These are phyloP conservation scores for Gymnogyps californianus DNA, from an alignment of 2,113 vertebrate genomes.

Conservation along the genomic window DNA sequence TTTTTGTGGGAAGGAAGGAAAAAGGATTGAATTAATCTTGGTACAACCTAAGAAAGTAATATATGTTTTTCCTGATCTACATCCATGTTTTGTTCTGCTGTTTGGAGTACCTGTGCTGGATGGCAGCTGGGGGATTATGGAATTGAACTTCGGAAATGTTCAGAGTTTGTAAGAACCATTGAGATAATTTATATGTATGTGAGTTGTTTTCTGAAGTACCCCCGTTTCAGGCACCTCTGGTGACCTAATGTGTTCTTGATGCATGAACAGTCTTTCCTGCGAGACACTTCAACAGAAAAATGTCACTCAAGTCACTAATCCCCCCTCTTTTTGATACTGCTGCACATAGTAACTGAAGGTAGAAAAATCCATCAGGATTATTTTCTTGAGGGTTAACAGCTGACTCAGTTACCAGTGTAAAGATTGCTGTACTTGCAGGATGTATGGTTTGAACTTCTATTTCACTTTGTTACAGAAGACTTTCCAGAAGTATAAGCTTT, in stretches of 20 bases:
- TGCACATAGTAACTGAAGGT: neutral
- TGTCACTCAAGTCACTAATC: neutral
- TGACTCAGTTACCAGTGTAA: neutral
- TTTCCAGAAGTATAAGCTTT: neutral
- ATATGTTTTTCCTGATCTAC: neutral
- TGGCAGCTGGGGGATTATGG: neutral
- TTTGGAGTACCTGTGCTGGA: accelerated
- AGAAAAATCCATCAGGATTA: neutral
- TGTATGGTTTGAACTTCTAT: neutral
- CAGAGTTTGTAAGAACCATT: neutral
- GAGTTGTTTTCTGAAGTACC: neutral
- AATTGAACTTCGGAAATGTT: neutral
- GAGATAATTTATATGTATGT: neutral
- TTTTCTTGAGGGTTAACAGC: neutral
- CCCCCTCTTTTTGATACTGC: neutral
- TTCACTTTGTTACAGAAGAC: neutral
- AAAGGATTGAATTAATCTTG: neutral
- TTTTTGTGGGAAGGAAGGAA: neutral
- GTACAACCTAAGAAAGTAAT: neutral
- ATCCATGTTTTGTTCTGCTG: neutral
- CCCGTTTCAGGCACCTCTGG: neutral
- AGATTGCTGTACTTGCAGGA: neutral
- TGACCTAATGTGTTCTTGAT: neutral
- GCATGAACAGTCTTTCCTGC: neutral
- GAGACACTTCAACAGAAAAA: neutral